Conservation (phyloP, 2,113 vertebrate species). For the Cichladusa arquata region DNA sequence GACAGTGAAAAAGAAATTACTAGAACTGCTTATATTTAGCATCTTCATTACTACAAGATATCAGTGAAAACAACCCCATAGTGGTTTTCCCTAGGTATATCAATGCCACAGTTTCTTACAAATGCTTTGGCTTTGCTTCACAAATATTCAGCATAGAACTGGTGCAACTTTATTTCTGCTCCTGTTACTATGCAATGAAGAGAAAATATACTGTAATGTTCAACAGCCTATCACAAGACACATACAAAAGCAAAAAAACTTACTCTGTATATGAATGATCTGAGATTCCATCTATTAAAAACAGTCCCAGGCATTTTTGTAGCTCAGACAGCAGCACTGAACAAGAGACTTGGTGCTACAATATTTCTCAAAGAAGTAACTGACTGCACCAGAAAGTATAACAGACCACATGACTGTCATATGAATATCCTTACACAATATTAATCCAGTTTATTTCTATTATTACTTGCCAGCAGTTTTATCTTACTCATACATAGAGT, state of each 20-base stretch:
- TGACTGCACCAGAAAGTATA: neutral
- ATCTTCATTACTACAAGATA: neutral
- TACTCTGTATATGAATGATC: conserved; percentile 24
- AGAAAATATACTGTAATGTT: neutral
- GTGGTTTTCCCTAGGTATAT: neutral
- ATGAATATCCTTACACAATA: conserved; percentile 37
- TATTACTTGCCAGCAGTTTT: neutral
- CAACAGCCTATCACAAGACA: neutral
- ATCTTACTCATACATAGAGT: neutral
- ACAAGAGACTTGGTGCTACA: neutral
- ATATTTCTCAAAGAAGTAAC: neutral
- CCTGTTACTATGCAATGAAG: neutral
- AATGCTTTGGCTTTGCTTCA: neutral
- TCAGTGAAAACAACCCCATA: neutral
- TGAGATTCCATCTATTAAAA: conserved; percentile 17
- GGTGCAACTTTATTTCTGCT: neutral
- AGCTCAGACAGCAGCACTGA: neutral
- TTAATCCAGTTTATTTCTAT: conserved; percentile 30
- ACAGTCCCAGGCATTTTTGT: conserved; percentile 8
- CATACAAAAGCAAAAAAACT: neutral
- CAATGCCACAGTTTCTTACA: neutral
- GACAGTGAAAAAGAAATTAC: neutral
- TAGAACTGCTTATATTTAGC: neutral
- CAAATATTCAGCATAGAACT: neutral
- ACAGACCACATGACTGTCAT: conserved; percentile 59